Conservation (phyloP, 2,797 vertebrate genomes). For the Champsocephalus esox region DNA sequence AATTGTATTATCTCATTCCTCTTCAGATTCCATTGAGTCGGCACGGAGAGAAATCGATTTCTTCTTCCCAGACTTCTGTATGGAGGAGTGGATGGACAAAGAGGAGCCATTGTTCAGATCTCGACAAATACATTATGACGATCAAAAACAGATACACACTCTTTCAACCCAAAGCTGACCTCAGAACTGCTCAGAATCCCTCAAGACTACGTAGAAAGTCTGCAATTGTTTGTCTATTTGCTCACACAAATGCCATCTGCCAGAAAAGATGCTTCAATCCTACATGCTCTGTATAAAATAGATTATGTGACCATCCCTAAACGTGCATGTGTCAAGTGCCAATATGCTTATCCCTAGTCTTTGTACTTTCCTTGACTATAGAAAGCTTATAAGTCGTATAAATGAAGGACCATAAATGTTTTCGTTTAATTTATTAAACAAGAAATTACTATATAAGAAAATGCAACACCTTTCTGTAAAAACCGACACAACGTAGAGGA, state of each 20-base stretch:
- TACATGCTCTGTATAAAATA: background rate
- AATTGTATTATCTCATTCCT: background rate
- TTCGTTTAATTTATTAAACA: constrained; percentile 60
- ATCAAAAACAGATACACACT: constrained; percentile 80
- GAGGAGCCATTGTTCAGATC: constrained; percentile 87
- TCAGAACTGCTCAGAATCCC: constrained; percentile 10
- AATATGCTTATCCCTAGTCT: constrained; percentile 1
- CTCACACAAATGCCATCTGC: no score
- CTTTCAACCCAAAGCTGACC: constrained; percentile 58
- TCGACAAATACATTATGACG: constrained; percentile 76
- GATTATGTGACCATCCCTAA: background rate
- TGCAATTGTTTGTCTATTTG: background rate
- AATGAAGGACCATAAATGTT: background rate
- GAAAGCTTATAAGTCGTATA: background rate
- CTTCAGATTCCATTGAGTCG: constrained; percentile 90
- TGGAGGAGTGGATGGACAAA: constrained; percentile 86
- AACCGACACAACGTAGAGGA: constrained; percentile 41
- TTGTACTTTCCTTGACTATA: background rate
- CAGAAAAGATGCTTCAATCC: background rate
- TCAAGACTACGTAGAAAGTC: background rate
- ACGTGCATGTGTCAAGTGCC: constrained; percentile 21
- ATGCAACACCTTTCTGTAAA: constrained; percentile 42
- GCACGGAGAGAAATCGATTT: constrained; percentile 92
- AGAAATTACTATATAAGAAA: constrained; percentile 36
- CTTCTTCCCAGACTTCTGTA: constrained; percentile 94